Evolutionary conservation across 2,888 invertebrate species (phyloP), one percentile per base, ranked within the genome.

Genomic region (Cryptocephalus moraei): DNA sequence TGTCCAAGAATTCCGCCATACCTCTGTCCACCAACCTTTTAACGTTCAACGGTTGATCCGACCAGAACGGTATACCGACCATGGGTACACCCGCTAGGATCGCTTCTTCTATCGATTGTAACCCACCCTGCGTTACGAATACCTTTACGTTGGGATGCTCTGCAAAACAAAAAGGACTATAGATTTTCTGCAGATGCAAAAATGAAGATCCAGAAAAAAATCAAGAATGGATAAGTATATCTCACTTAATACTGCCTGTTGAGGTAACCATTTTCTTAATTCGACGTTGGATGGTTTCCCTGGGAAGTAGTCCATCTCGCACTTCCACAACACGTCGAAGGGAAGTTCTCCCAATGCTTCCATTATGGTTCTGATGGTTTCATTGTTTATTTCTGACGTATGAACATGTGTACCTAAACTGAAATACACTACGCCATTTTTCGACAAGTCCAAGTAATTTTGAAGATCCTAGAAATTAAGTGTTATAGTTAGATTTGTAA

Each of bases 181-280:
- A n/a, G n/a, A n/a, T n/a, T n/a, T n/a, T n/a, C n/a, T n/a, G n/a
- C n/a, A 32, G 10, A 41, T n/a, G 9, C 22, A 36, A 44, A 22
- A 44, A n/a, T 31, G 10, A n/a, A 41, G 31, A 13, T 12, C 22
- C 33, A n/a, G 14, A 32, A 12, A 41, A 8, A 6, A n/a, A 22
- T 22, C 3, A 4, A 4, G 6, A 22, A 22, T 6, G 22, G n/a
- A 11, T 2, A 6, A 4, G n/a, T 4, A 10, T 13, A 43, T 43
- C 36, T n/a, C 63, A 71, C 72, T 68, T 45, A 74, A 57, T 48
- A 74, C 56, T 51, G 70, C 72, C 49, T 70, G 67, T 56, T 74
- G 75, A 0, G 74, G 73, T 13, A 73, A 58, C 74, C 74, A 75
- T 52, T 71, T 71, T 33, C 56, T 58, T 9, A 68, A 61, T 48